phyloP scores from a whole-genome alignment of 2,888 invertebrate species.

The Orgyia antiqua region DNA sequence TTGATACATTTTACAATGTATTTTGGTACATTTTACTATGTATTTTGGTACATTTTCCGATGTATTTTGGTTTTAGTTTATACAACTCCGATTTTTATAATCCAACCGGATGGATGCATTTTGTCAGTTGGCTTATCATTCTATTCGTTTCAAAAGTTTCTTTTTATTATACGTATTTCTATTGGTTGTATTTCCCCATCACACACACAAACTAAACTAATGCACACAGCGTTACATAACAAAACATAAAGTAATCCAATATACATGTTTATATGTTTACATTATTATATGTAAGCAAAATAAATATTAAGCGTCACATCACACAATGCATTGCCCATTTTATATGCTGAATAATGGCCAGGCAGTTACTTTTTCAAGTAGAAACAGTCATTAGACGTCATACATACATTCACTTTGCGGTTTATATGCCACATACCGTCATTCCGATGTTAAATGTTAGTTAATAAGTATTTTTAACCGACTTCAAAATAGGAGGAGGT shows the following conservation, averaged over 20 bases:
- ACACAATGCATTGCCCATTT: constrained; percentile 47
- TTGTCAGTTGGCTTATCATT: too few species aligned
- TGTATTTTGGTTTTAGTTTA: too few species aligned
- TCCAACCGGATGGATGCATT: too few species aligned
- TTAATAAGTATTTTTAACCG: too few species aligned
- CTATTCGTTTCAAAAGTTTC: too few species aligned
- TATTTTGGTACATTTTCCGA: background rate
- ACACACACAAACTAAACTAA: constrained; percentile 54
- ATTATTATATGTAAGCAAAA: constrained; percentile 25
- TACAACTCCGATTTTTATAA: too few species aligned
- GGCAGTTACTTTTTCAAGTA: constrained; percentile 29
- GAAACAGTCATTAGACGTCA: constrained; percentile 1
- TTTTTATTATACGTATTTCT: too few species aligned
- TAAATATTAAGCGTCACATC: constrained; percentile 30
- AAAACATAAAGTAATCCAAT: constrained; percentile 40
- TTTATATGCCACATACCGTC: too few species aligned
- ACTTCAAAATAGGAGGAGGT: too few species aligned
- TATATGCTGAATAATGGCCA: constrained; percentile 42
- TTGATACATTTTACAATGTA: constrained; percentile 2
- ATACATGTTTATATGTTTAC: constrained; percentile 15
- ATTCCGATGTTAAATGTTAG: too few species aligned
- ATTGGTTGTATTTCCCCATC: too few species aligned
- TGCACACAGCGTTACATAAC: constrained; percentile 63
- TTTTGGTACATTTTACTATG: background rate
- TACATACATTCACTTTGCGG: too few species aligned